phyloP scores from a whole-genome alignment of 2,888 invertebrate species.

The Lacanobia wlatinum region DNA sequence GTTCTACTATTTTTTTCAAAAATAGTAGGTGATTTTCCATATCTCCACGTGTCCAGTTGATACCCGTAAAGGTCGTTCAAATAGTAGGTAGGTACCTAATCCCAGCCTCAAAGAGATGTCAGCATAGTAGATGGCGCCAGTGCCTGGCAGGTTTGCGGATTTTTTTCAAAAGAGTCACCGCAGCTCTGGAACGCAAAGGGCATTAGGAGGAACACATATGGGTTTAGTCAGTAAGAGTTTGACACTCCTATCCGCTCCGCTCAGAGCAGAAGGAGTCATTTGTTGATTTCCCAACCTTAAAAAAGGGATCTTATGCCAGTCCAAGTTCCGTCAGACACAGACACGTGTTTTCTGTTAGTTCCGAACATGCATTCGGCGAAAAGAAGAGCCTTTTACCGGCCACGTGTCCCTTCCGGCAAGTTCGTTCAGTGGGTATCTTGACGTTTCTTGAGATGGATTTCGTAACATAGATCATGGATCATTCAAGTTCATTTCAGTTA shows the following conservation, averaged over 20 bases:
- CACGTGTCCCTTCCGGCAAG: slow-evolving; percentile 17
- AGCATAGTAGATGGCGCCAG: too few species aligned
- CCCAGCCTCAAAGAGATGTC: too few species aligned
- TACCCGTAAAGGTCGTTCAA: neutral
- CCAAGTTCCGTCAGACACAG: neutral
- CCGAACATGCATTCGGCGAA: neutral
- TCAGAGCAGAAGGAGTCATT: too few species aligned
- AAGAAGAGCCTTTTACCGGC: neutral
- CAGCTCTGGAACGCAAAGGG: too few species aligned
- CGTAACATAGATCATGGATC: neutral
- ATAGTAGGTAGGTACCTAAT: neutral
- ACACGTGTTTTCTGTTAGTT: slow-evolving; percentile 21
- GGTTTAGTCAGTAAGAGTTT: too few species aligned
- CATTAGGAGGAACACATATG: too few species aligned
- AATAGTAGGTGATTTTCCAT: neutral
- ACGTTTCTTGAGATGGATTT: neutral
- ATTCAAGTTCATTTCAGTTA: neutral
- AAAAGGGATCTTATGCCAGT: neutral
- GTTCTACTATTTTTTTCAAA: slow-evolving; percentile 12
- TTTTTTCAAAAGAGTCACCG: too few species aligned
- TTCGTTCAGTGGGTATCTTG: neutral
- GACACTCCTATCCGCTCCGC: too few species aligned
- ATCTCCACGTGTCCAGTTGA: slow-evolving; percentile 1
- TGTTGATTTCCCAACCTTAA: too few species aligned
- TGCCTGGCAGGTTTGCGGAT: too few species aligned